Conservation (phyloP, 2,797 vertebrate species). For the Onychomys torridus region DNA sequence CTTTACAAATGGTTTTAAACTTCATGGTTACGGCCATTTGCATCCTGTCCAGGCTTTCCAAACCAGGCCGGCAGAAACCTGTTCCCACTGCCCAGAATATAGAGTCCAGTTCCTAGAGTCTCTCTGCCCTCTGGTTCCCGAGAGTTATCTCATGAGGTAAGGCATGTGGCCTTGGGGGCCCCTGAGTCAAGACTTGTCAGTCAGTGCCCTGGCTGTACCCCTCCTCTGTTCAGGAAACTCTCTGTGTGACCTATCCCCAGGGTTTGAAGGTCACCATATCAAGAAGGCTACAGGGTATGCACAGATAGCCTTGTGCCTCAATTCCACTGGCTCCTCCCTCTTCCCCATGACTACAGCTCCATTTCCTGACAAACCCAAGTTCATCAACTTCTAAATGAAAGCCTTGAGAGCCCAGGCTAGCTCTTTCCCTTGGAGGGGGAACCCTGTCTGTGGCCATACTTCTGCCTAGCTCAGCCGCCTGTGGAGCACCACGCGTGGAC, state of each 20-base stretch:
- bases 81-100: neutral
- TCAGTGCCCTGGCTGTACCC: neutral
- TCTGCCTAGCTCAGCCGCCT: neutral
- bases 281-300: neutral
- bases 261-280: neutral
- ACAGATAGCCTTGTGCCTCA: neutral
- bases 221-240: neutral
- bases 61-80: neutral
- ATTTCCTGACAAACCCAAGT: neutral
- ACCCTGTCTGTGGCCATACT: neutral
- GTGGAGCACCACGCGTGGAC: fast-evolving
- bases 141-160: neutral
- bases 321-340: neutral
- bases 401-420: neutral
- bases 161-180: fast-evolving
- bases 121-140: neutral
- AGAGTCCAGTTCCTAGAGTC: neutral
- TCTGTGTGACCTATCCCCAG: neutral
- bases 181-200: neutral
- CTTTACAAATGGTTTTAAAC: conserved; percentile 53
- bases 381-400: fast-evolving
- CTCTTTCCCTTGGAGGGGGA: neutral
- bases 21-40: neutral
- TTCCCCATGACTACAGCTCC: neutral
- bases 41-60: neutral